Percentiles rank a stretch among this genome's conserved stretches.
phyloP scores from a whole-genome alignment of 2,888 invertebrate species.

The Machimus rusticus region DNA sequence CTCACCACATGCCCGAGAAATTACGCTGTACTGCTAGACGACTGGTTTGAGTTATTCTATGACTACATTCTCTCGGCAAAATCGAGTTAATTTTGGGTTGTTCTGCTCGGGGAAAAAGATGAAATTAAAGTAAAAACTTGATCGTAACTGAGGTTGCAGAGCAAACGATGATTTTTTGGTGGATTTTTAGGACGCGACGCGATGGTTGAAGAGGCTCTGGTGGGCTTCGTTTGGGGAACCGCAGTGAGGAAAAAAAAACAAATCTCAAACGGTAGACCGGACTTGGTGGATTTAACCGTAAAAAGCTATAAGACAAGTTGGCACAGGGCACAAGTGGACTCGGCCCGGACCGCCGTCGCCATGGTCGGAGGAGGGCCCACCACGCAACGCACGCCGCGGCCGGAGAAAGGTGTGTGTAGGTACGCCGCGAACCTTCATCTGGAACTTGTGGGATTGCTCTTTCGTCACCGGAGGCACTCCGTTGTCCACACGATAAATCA shows the following conservation, averaged over 20 bases:
- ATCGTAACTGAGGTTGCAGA: neutral
- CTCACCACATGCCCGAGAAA: neutral
- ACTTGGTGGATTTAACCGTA: constrained; percentile 7
- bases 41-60: neutral
- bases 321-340: neutral
- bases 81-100: neutral
- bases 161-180: neutral
- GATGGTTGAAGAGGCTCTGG: neutral
- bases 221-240: neutral
- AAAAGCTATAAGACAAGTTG: neutral
- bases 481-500: constrained; percentile 45
- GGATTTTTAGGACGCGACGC: neutral
- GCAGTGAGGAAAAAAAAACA: neutral
- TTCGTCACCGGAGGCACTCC: constrained; percentile 11
- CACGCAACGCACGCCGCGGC: constrained; percentile 25
- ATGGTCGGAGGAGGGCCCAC: neutral
- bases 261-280: neutral
- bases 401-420: constrained; percentile 31
- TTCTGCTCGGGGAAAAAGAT: neutral
- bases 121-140: neutral
- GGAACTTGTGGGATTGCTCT: constrained; percentile 39
- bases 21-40: neutral
- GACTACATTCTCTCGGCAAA: neutral
- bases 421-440: constrained; percentile 32
- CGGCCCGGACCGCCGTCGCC: neutral